Conservation (phyloP, 2,113 vertebrate species). For the Suncus etruscus region DNA sequence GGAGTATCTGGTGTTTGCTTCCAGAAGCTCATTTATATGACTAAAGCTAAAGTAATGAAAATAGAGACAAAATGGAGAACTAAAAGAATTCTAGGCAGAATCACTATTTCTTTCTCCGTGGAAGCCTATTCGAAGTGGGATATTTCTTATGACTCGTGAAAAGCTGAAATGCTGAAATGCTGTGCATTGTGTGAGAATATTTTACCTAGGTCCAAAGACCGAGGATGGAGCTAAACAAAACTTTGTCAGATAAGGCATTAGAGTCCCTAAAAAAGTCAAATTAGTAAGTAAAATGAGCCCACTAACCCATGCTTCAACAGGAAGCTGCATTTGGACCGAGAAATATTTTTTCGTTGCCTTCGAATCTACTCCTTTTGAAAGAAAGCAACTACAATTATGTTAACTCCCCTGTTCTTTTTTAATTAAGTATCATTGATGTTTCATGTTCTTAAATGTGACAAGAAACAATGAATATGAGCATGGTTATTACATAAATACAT, state of each 20-base stretch:
- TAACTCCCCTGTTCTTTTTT: background rate
- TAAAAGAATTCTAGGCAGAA: background rate
- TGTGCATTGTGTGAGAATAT: rapidly evolving
- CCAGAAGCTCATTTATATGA: constrained; percentile 25
- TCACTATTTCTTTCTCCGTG: too few relatives aligned
- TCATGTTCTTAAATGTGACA: background rate
- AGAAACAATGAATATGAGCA: background rate
- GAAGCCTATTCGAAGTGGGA: background rate
- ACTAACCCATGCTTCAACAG: too few relatives aligned
- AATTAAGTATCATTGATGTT: rapidly evolving
- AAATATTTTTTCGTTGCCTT: background rate
- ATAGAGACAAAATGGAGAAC: background rate
- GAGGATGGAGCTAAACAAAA: background rate
- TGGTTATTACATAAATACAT: background rate
- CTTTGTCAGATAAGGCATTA: too few relatives aligned
- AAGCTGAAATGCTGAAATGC: background rate
- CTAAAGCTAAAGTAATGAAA: constrained; percentile 37
- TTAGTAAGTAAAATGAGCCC: too few relatives aligned
- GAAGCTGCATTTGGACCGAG: too few relatives aligned
- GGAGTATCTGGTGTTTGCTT: background rate
- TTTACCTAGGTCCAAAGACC: background rate
- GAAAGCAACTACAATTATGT: too few relatives aligned
- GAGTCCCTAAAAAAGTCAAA: too few relatives aligned
- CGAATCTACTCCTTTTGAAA: rapidly evolving
- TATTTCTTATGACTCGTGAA: background rate